Conservation (phyloP, 2,113 vertebrate species). For the Aegotheles bennettii region DNA sequence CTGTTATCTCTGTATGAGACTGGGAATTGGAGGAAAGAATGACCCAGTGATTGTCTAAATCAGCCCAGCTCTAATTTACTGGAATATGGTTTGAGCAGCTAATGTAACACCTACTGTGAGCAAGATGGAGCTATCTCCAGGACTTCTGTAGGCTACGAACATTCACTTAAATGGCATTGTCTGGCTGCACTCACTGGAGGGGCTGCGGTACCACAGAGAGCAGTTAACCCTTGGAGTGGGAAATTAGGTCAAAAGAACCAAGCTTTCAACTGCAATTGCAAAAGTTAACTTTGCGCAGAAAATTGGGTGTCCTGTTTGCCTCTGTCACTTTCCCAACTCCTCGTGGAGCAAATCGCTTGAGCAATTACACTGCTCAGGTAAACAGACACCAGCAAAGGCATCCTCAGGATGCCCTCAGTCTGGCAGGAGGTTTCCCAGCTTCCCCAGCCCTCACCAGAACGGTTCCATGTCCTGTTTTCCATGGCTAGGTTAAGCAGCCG, state of each 20-base stretch:
- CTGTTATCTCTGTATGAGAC: constrained; percentile 73
- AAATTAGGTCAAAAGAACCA: constrained; percentile 69
- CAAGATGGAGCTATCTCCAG: constrained; percentile 73
- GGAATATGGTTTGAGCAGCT: constrained; percentile 78
- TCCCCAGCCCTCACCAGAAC: not conserved
- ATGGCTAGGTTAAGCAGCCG: not conserved
- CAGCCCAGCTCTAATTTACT: constrained; percentile 78
- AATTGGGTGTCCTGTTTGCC: constrained; percentile 46
- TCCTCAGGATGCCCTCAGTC: not conserved
- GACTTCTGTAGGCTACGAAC: constrained; percentile 59
- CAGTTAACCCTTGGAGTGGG: constrained; percentile 53
- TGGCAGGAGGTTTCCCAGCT: not conserved
- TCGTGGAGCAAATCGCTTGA: not conserved
- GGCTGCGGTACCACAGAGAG: constrained; percentile 30
- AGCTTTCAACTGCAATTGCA: constrained; percentile 35
- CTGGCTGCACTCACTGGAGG: constrained; percentile 57
- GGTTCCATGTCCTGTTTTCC: not conserved
- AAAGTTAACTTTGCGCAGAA: constrained; percentile 66
- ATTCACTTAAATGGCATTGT: constrained; percentile 63
- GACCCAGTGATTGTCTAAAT: constrained; percentile 76
- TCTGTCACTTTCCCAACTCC: not conserved
- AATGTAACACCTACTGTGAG: constrained; percentile 74
- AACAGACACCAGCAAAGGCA: not conserved
- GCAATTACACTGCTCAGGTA: not conserved
- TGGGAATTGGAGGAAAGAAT: constrained; percentile 68